Evolutionary conservation across 2,888 invertebrate species (phyloP).

Genomic region (Drosophila pullipes): DNA sequence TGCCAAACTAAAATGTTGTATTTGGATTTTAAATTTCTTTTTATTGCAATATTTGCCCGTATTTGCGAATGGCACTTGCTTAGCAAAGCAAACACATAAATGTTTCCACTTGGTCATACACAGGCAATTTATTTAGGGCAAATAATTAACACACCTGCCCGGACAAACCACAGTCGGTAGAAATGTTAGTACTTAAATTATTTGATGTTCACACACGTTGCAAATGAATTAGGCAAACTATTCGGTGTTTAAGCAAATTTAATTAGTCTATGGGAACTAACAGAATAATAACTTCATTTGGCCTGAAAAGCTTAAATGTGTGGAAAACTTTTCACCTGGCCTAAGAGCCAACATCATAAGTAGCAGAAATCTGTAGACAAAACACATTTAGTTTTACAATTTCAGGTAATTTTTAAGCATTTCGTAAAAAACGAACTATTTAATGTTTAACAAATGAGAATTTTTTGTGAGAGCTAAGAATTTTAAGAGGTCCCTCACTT

Average conservation of each 20-base stretch:
- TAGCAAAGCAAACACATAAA: background rate
- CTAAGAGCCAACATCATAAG: background rate
- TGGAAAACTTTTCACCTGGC: background rate
- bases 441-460: background rate
- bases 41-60: background rate
- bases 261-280: background rate
- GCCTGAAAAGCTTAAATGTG: background rate
- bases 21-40: background rate
- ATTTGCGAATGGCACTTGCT: background rate
- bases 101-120: background rate
- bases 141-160: background rate
- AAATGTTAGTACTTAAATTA: background rate
- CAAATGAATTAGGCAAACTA: slow-evolving; percentile 7
- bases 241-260: background rate
- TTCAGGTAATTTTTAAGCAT: background rate
- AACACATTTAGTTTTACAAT: background rate
- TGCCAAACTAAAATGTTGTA: background rate
- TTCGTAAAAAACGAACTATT: background rate
- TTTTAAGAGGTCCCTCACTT: background rate
- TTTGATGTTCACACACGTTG: background rate
- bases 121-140: background rate
- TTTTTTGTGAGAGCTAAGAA: background rate
- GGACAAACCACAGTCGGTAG: background rate
- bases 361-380: background rate
- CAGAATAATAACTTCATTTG: background rate